A percentile compares a stretch with the other conserved stretches of the same genome.
Evolutionary conservation across 1,140 invertebrate genomes (phyloP).

Genomic region (Laodelphax striatellus): DNA sequence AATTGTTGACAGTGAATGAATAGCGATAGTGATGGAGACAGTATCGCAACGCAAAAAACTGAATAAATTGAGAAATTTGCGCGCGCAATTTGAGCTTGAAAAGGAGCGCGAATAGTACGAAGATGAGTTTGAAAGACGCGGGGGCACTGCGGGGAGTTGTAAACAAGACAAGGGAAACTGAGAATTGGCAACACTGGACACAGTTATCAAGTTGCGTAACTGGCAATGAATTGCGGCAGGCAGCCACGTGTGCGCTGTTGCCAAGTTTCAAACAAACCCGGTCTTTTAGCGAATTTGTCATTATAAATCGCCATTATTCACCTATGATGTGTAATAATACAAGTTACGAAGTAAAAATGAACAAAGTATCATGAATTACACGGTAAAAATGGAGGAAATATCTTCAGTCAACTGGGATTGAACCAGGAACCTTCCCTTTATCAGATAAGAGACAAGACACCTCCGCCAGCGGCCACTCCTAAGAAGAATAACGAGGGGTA

Average conservation of each 20-base stretch:
- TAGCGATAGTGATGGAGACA: neutral
- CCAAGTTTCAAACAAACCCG: conserved; percentile 23
- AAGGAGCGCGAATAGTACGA: neutral
- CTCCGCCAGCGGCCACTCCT: too few species aligned
- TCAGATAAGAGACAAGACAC: too few species aligned
- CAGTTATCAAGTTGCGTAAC: conserved; percentile 18
- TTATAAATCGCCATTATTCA: neutral
- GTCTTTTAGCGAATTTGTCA: conserved; percentile 9
- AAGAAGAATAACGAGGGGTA: too few species aligned
- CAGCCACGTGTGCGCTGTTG: conserved; percentile 12
- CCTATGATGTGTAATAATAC: too few species aligned
- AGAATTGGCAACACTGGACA: conserved; percentile 1
- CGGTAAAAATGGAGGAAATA: too few species aligned
- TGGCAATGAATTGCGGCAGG: conserved; percentile 18
- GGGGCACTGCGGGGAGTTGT: neutral
- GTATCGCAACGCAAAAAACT: neutral
- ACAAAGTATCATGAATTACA: too few species aligned
- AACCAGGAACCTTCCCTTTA: too few species aligned
- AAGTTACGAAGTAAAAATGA: neutral
- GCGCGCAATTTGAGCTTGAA: neutral
- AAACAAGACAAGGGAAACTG: neutral
- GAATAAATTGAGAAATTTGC: neutral
- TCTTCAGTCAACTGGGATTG: too few species aligned
- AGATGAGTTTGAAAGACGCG: neutral
- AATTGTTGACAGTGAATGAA: neutral